A percentile compares a stretch with the other conserved stretches of the same genome.
Conservation (phyloP, 1,140 invertebrate genomes). For the Bombus sylvicola region DNA sequence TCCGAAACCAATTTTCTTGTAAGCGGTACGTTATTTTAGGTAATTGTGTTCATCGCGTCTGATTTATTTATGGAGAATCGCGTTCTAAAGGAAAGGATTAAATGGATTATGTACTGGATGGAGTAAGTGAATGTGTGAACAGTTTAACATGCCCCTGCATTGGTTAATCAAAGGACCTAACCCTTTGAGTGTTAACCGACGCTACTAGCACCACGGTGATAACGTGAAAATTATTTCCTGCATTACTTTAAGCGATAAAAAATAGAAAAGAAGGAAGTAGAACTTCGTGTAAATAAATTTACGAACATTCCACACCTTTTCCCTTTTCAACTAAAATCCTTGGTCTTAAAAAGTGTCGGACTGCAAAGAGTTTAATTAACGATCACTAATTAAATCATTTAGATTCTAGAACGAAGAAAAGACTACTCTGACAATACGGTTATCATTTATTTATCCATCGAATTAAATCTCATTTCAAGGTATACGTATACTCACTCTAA, state of each 20-base stretch:
- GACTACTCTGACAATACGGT: too few species aligned
- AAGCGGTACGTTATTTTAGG: background rate
- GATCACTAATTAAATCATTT: too few species aligned
- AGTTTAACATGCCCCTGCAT: background rate
- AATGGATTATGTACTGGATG: background rate
- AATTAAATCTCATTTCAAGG: background rate
- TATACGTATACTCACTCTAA: conserved; percentile 22
- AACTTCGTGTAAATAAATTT: too few species aligned
- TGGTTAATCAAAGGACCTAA: background rate
- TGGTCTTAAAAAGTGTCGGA: too few species aligned
- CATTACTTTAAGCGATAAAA: too few species aligned
- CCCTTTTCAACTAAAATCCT: too few species aligned
- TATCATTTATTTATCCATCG: background rate
- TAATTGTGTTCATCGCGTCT: background rate
- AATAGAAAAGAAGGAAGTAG: too few species aligned
- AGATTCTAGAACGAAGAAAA: too few species aligned
- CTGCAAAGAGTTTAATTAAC: too few species aligned
- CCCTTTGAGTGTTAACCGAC: background rate
- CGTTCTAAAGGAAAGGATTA: background rate
- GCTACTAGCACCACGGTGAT: background rate
- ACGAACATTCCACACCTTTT: too few species aligned
- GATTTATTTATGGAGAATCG: background rate
- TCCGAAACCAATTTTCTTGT: background rate
- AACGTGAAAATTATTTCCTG: background rate
- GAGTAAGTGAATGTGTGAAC: background rate